These are phyloP conservation scores for Protobothrops flavoviridis DNA, from an alignment of 2,113 vertebrate genomes.

Conservation along the genomic window DNA sequence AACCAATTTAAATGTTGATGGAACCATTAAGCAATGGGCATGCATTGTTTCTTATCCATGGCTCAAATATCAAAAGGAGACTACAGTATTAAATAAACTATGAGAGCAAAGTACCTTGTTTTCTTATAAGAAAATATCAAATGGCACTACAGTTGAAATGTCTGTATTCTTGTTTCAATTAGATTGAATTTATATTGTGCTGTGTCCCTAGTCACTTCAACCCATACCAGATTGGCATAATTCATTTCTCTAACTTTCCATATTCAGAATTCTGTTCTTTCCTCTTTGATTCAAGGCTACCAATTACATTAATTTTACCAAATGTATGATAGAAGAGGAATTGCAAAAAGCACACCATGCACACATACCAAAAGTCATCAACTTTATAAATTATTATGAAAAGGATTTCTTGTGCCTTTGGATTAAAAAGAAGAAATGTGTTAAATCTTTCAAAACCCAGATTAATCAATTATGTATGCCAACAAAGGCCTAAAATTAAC, in stretches of 20 bases:
- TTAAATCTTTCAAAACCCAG: conserved; percentile 67
- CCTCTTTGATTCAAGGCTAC: conserved; percentile 48
- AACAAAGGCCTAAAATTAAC: conserved; percentile 64
- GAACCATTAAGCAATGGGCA: background rate
- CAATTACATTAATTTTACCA: conserved; percentile 49
- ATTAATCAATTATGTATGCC: conserved; percentile 72
- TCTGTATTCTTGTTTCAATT: conserved; percentile 31
- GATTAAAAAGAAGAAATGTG: conserved; percentile 58
- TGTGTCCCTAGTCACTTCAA: conserved; percentile 10
- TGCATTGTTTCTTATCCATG: background rate
- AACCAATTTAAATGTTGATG: background rate
- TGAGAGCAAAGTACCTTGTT: background rate
- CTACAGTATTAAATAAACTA: background rate
- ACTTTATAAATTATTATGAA: conserved; percentile 57
- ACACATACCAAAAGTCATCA: conserved; percentile 49
- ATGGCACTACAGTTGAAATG: conserved; percentile 38
- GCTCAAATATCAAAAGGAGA: background rate
- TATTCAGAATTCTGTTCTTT: conserved; percentile 42
- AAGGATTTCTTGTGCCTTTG: conserved; percentile 51
- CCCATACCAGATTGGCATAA: background rate
- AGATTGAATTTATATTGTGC: conserved; percentile 15
- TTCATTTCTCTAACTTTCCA: conserved; percentile 37
- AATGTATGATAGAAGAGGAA: conserved; percentile 13
- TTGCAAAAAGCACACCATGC: conserved; percentile 29
- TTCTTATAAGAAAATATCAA: conserved; percentile 13